Evolutionary conservation across 2,797 vertebrate species (phyloP), one percentile per base, ranked within the genome.

Genomic region (Sorex maritimensis): DNA sequence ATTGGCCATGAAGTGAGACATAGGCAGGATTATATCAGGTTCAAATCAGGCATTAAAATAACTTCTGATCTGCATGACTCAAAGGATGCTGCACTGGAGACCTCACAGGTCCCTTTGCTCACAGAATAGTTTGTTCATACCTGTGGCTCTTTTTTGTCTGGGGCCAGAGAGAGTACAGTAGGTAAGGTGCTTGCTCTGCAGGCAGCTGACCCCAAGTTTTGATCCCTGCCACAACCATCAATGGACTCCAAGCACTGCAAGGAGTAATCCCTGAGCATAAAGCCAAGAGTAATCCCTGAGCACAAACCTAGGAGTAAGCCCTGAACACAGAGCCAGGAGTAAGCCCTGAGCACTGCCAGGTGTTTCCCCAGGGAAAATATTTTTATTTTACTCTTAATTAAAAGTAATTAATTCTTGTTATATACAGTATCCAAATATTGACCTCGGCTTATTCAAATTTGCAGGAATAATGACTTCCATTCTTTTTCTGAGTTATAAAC

Each of bases 321-420:
- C 52, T 55, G 52, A 65, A 4, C 61, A 1, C 41, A 44, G 7
- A 44, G 41, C 41, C 41, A 44, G 41, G 41, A 44, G 7, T 44
- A 44, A 65, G 3, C 21, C 3, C 61, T 65, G 61, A 17, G 13
- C 52, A 4, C 52, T 14, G 17, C 52, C 19, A 58, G 55, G 55
- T 58, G 55, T 58, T 21, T 58, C 55, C 19, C 55, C 21, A 34
- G 23, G 21, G 6, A 63, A 63, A 63, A 63, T 34, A 2, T 34
- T 34, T 34, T 34, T 34, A 21, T 11, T 63, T 65, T 65, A 65
- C 84, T 38, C 28, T 72, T 83, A 68, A 38, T 4, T 78, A 15
- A 93, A 92, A 86, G 86, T 83, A 21, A 90, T 71, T 71, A n/a
- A 71, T 94, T 73, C 72, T 77, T 71, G 52, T 74, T 79, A 21